A percentile compares a stretch with the other conserved stretches of the same genome.
These are phyloP conservation scores for Lochmaea crataegi DNA, from an alignment of 2,888 invertebrate genomes.

Conservation along the genomic window DNA sequence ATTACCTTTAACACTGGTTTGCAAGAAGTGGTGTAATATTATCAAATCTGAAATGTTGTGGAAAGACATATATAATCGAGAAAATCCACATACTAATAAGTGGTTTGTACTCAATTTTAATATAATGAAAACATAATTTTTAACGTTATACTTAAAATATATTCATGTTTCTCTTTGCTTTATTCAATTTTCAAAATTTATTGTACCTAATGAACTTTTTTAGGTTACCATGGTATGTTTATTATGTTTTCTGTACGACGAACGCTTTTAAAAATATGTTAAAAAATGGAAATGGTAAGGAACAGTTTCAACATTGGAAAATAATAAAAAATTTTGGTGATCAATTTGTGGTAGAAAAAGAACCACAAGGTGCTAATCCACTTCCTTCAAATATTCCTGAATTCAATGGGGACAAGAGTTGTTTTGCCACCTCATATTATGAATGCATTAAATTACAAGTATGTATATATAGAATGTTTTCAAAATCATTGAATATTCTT, in stretches of 20 bases:
- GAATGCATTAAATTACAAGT: constrained; percentile 66
- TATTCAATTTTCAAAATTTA: not conserved
- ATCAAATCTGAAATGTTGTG: constrained; percentile 61
- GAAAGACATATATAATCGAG: constrained; percentile 53
- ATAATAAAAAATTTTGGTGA: constrained; percentile 63
- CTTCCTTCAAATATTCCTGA: constrained; percentile 63
- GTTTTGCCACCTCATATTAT: constrained; percentile 69
- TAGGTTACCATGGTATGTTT: constrained; percentile 60
- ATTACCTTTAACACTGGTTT: constrained; percentile 65
- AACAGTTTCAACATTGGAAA: constrained; percentile 63
- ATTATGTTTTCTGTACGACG: constrained; percentile 62
- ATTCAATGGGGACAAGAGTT: constrained; percentile 63
- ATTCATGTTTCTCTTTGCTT: not conserved
- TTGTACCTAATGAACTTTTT: not conserved
- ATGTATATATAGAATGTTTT: constrained; percentile 24
- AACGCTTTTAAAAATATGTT: constrained; percentile 67
- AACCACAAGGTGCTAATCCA: constrained; percentile 65
- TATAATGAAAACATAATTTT: not conserved
- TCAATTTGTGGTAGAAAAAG: constrained; percentile 66
- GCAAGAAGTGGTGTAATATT: constrained; percentile 67
- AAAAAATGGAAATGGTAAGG: constrained; percentile 67
- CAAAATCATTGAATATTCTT: too few relatives aligned
- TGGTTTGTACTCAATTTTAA: not conserved
- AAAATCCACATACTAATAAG: constrained; percentile 52
- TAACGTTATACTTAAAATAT: not conserved